A percentile compares a stretch with the other conserved stretches of the same genome.
Evolutionary conservation across 2,888 invertebrate genomes (phyloP).

Genomic region (Zeuzera pyrina): DNA sequence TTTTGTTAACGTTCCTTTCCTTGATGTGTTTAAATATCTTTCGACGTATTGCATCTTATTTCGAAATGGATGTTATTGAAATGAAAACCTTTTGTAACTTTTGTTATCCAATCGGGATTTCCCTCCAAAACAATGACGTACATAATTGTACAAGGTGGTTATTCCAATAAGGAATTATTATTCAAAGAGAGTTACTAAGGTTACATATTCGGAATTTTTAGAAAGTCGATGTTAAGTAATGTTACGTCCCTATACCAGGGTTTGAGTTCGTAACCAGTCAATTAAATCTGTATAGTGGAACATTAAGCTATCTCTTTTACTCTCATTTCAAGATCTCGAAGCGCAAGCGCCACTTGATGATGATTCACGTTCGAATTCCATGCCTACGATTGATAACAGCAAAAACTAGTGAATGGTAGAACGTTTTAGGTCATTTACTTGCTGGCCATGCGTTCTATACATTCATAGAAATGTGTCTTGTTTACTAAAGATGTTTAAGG

Average conservation of each 20-base stretch:
- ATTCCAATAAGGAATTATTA: conserved; percentile 43
- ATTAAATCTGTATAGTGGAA: conserved; percentile 67
- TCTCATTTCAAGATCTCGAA: conserved; percentile 47
- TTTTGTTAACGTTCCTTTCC: no score
- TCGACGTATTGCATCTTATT: no score
- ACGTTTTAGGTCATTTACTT: conserved; percentile 53
- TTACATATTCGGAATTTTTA: conserved; percentile 56
- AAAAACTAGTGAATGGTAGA: conserved; percentile 59
- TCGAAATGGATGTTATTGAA: no score
- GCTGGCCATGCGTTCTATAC: conserved; percentile 31
- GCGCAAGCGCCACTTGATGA: conserved; percentile 67
- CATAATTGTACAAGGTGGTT: conserved; percentile 21
- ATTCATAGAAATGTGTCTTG: conserved; percentile 28
- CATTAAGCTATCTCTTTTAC: conserved; percentile 55
- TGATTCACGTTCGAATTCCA: conserved; percentile 68
- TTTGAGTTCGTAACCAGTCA: conserved; percentile 68
- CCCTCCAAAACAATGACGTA: conserved; percentile 1
- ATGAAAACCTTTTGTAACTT: no score
- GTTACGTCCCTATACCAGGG: conserved; percentile 64
- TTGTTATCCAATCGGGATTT: no score
- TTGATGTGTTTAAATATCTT: no score
- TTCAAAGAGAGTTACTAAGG: conserved; percentile 36
- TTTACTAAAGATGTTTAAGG: conserved; percentile 27
- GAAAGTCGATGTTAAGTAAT: conserved; percentile 63
- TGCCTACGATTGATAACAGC: conserved; percentile 68